phyloP scores from a whole-genome alignment of 1,140 invertebrate genomes.

The Penaeus indicus region DNA sequence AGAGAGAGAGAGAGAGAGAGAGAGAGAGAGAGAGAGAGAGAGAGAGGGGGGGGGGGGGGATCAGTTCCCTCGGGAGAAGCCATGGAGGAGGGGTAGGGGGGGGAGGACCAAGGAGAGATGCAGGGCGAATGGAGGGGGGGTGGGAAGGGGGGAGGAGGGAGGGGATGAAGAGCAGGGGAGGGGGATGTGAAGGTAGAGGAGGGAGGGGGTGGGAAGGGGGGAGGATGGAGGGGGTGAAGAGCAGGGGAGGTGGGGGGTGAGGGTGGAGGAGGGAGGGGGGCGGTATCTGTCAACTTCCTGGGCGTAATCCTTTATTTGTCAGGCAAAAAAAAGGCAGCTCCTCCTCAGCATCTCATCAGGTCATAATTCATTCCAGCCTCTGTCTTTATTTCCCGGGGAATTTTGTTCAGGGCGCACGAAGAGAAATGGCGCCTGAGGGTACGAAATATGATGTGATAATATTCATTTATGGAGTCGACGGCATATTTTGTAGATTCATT shows the following conservation, averaged over 20 bases:
- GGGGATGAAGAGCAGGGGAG: neutral
- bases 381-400: slow-evolving; percentile 43
- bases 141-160: neutral
- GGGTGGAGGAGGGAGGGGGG: slow-evolving; percentile 11
- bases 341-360: slow-evolving; percentile 39
- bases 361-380: slow-evolving; percentile 31
- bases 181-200: neutral
- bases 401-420: slow-evolving; percentile 43
- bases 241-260: neutral
- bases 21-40: neutral
- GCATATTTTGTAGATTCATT: slow-evolving; percentile 42
- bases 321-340: slow-evolving; percentile 47
- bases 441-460: slow-evolving; percentile 45
- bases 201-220: neutral
- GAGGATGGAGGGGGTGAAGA: no score
- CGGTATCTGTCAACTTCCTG: slow-evolving; percentile 50
- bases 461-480: slow-evolving; percentile 47
- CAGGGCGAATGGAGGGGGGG: neutral
- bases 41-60: neutral
- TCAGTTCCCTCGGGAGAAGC: neutral
- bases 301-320: slow-evolving; percentile 52
- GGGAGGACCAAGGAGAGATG: neutral
- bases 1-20: neutral
- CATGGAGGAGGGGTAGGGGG: neutral
- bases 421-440: slow-evolving; percentile 45